These are phyloP conservation scores for Amiota communis DNA, from an alignment of 2,888 invertebrate genomes.

Conservation along the genomic window DNA sequence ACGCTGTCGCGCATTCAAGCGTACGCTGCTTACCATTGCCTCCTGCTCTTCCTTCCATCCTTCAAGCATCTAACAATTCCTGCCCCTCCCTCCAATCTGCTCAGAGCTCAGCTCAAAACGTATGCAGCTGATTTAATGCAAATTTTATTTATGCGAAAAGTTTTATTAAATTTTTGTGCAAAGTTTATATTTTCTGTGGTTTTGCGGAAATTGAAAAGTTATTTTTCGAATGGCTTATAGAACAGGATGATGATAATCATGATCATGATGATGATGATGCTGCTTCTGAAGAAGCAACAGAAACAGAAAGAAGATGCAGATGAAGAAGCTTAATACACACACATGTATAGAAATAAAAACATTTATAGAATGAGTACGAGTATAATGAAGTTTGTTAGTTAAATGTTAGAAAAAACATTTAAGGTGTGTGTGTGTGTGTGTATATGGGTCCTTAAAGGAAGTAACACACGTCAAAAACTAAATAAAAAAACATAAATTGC, in stretches of 20 bases:
- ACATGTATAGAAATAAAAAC: conserved; percentile 22
- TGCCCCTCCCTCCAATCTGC: background rate
- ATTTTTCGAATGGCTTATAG: conserved; percentile 64
- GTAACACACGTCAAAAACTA: background rate
- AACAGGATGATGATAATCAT: conserved; percentile 23
- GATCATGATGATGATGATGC: background rate
- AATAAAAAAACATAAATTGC: background rate
- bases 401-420: too few species aligned
- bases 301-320: too few species aligned
- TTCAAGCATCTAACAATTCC: background rate
- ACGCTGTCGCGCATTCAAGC: conserved; percentile 1
- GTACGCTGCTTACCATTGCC: background rate
- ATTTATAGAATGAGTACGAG: background rate
- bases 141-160: conserved; percentile 71
- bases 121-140: conserved; percentile 69
- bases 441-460: background rate
- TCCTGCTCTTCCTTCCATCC: background rate
- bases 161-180: conserved; percentile 69
- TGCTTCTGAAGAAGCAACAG: background rate
- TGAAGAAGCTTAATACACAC: conserved; percentile 13
- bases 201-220: conserved; percentile 70
- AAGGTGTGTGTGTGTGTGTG: conserved; percentile 20
- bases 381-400: background rate
- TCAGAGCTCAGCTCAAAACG: conserved; percentile 36
- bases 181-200: conserved; percentile 69